These are phyloP conservation scores for Cerastis leucographa DNA, from an alignment of 2,888 invertebrate species.

Conservation along the genomic window DNA sequence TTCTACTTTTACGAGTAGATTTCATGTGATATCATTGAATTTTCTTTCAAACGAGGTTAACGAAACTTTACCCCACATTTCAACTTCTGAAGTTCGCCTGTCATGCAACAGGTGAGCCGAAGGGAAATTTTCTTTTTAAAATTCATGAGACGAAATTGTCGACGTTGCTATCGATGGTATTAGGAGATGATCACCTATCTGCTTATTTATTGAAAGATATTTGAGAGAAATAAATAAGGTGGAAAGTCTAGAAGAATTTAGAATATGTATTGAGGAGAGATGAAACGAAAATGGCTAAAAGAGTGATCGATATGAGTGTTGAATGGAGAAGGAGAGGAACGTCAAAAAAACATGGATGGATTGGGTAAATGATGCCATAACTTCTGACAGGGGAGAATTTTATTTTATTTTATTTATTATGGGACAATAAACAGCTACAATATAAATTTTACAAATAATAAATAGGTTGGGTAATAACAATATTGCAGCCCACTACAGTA, in stretches of 20 bases:
- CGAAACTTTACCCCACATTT: background rate
- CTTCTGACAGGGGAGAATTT: no score
- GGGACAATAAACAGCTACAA: no score
- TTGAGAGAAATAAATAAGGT: background rate
- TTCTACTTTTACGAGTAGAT: background rate
- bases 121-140: conserved; percentile 71
- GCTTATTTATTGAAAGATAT: conserved; percentile 32
- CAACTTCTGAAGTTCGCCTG: conserved; percentile 48
- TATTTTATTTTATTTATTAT: no score
- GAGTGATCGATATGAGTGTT: no score
- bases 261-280: no score
- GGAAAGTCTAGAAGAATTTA: background rate
- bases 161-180: conserved; percentile 60
- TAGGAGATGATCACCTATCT: conserved; percentile 39
- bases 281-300: no score
- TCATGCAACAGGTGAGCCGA: conserved; percentile 63
- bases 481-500: no score
- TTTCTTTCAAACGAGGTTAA: background rate
- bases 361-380: no score
- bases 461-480: no score
- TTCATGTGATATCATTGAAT: background rate
- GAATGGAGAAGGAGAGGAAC: no score
- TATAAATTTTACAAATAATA: no score
- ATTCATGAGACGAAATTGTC: conserved; percentile 75
- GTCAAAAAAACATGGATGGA: no score